These are phyloP conservation scores for Cabera pusaria DNA, from an alignment of 2,888 invertebrate genomes.

Conservation along the genomic window DNA sequence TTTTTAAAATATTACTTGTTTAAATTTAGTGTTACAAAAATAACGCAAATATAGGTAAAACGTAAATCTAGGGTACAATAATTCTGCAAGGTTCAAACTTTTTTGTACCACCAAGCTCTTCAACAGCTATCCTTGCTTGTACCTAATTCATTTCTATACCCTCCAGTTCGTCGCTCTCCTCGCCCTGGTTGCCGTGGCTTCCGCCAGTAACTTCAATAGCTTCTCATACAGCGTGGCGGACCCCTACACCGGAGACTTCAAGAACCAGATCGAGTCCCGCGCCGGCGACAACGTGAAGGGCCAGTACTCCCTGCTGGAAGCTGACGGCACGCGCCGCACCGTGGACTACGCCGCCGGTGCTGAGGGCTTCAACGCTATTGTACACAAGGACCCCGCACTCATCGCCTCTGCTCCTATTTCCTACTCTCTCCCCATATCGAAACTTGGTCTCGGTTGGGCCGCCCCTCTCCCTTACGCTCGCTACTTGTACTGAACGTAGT, in stretches of 20 bases:
- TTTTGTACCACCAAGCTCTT: too few species aligned
- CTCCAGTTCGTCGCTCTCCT: conserved; percentile 60
- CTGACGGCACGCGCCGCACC: conserved; percentile 79
- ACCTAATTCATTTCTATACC: too few species aligned
- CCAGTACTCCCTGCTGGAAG: conserved; percentile 78
- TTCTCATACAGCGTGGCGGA: conserved; percentile 83
- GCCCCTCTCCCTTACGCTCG: conserved; percentile 46
- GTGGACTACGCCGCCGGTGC: conserved; percentile 81
- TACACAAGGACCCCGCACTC: conserved; percentile 74
- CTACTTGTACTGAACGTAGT: conserved; percentile 37
- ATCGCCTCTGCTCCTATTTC: conserved; percentile 42
- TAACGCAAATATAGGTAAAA: too few species aligned
- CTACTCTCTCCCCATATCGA: conserved; percentile 34
- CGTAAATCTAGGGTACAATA: too few species aligned
- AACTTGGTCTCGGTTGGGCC: conserved; percentile 26
- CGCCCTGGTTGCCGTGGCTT: conserved; percentile 50
- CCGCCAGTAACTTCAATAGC: conserved; percentile 57
- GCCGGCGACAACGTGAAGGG: conserved; percentile 77
- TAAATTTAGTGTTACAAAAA: too few species aligned
- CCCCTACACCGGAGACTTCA: conserved; percentile 80
- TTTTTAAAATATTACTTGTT: too few species aligned
- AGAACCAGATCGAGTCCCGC: conserved; percentile 78
- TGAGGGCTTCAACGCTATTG: conserved; percentile 81
- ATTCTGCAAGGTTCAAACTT: too few species aligned
- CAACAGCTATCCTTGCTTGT: too few species aligned